These are phyloP conservation scores for Merops nubicus DNA, from an alignment of 2,113 vertebrate species.

Conservation along the genomic window DNA sequence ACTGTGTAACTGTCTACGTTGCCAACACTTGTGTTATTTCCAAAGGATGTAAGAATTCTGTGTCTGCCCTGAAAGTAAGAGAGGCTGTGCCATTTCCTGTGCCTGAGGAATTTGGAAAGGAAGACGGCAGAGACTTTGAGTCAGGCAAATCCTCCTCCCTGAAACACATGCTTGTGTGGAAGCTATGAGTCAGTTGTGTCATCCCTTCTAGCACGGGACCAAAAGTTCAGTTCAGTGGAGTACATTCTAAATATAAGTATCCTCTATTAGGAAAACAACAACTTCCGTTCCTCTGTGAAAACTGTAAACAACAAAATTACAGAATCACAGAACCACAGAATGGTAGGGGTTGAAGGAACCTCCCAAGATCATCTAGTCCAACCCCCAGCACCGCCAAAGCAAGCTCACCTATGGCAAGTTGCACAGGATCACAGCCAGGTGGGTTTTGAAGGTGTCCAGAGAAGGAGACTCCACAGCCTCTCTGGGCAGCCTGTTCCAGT, in stretches of 20 bases:
- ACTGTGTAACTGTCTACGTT: accelerated
- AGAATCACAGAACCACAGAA: neutral
- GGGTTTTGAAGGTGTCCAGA: too few relatives aligned
- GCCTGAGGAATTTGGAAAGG: neutral
- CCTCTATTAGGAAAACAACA: neutral
- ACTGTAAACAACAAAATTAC: neutral
- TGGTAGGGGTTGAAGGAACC: too few relatives aligned
- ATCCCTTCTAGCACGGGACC: neutral
- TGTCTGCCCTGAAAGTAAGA: neutral
- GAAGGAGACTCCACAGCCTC: too few relatives aligned
- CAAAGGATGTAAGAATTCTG: neutral
- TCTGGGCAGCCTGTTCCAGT: too few relatives aligned
- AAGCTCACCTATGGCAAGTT: too few relatives aligned
- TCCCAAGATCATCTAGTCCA: too few relatives aligned
- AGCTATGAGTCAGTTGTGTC: neutral
- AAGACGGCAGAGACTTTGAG: neutral
- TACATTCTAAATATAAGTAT: neutral
- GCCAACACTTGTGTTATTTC: neutral
- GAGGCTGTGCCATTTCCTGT: neutral
- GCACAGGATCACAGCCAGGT: too few relatives aligned
- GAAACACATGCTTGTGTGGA: neutral
- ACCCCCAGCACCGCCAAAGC: too few relatives aligned
- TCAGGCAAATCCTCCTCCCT: neutral
- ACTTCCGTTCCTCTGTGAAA: neutral
- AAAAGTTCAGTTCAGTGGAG: neutral